Evolutionary conservation across 1,140 invertebrate species (phyloP), one percentile per base, ranked within the genome.

Genomic region (Lordiphosa mommai): DNA sequence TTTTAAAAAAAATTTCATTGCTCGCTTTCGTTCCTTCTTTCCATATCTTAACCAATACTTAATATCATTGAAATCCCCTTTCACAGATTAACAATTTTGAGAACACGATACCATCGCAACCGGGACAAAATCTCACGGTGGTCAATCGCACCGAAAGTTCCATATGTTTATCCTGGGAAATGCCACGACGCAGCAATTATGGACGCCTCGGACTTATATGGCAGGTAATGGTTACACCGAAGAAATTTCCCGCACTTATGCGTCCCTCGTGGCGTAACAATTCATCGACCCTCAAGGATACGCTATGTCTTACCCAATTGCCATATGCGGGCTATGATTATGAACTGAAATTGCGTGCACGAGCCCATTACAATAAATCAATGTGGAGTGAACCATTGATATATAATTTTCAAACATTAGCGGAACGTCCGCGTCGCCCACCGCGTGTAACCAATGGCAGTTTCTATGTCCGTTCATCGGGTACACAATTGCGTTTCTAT

Each of bases 401-500:
- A 4, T 72, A 68, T 14, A 10, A 29, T 4, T 86, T 86, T 10
- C 36, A 57, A 6, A 85, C 80, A 2, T 53, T 32, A 0, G 17
- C 74, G 9, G 70, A 69, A 9, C 55, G 49, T 1, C 80, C 80
- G 0, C 58, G 61, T 6, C 65, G 80, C 1, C 80, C 80, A 20
- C 80, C 80, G 0, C 52, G 60, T 12, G 41, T 86, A 10, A 77
- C 73, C 43, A 67, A 74, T 2, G 80, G 80, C 38, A 80, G 80
- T 47, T 86, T 80, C 38, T 85, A 85, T 16, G 60, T 86, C 1
- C 63, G 80, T 34, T 79, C 80, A 4, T 67, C 80, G 20, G 63
- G 71, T 16, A 16, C 43, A 14, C 40, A 60, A 12, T 17, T 85
- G 3, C 61, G 66, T 40, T 47, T 85, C 52, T 85, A 79, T 34